Evolutionary conservation across 2,797 vertebrate species (phyloP).

Genomic region (Parauchenoglanis punctatus): DNA sequence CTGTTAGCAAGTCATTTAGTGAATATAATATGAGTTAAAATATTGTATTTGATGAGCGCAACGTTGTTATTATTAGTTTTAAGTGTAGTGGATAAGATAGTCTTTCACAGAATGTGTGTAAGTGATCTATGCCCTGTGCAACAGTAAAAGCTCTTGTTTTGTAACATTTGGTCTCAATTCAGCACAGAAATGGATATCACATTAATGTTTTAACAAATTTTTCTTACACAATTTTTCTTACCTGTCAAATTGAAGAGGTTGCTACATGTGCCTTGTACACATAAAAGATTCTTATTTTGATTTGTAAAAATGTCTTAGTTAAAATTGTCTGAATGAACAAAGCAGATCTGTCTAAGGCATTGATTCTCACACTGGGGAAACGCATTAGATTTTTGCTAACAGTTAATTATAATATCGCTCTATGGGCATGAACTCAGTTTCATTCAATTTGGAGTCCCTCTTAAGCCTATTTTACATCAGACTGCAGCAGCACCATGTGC

Average conservation of each 20-base stretch:
- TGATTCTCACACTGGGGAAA: background rate
- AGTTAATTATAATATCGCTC: background rate
- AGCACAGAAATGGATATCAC: background rate
- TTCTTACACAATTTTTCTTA: background rate
- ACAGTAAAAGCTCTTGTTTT: background rate
- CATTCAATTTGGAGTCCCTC: too few species aligned
- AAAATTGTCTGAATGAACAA: background rate
- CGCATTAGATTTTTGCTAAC: background rate
- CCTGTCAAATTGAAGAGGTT: background rate
- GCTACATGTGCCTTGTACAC: background rate
- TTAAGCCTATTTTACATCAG: background rate
- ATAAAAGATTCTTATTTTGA: background rate
- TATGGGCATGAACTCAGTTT: background rate
- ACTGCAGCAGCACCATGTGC: background rate
- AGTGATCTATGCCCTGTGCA: background rate
- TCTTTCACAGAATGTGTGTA: background rate
- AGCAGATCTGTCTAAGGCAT: background rate
- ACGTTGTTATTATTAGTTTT: background rate
- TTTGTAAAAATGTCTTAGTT: background rate
- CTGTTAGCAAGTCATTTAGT: too few species aligned
- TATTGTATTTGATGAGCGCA: background rate
- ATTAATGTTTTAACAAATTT: background rate
- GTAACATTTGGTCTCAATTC: background rate
- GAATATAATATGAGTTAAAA: background rate
- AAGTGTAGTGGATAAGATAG: background rate